Evolutionary conservation across 1,140 invertebrate genomes (phyloP).

Genomic region (Gonioctena quinquepunctata): DNA sequence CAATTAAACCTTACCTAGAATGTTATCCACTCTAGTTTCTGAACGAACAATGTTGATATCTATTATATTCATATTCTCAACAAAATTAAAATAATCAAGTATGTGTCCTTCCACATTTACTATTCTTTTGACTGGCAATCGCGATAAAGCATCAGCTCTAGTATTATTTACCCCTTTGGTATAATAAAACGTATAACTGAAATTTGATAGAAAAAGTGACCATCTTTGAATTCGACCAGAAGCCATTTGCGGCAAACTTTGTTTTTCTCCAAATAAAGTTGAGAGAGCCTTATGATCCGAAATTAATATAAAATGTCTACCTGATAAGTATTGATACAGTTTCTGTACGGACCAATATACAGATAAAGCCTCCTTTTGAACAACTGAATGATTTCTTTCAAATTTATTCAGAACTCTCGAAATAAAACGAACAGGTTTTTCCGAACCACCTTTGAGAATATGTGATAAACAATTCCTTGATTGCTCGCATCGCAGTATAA

Average conservation of each 20-base stretch:
- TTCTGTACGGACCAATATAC: not conserved
- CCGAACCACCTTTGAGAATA: too few species aligned
- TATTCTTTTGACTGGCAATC: not conserved
- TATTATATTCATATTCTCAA: not conserved
- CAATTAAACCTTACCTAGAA: not conserved
- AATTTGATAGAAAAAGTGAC: not conserved
- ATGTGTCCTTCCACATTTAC: not conserved
- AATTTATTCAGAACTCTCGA: too few species aligned
- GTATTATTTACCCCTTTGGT: not conserved
- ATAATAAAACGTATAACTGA: not conserved
- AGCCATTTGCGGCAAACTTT: not conserved
- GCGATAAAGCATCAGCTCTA: not conserved
- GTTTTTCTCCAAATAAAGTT: not conserved
- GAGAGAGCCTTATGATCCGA: not conserved
- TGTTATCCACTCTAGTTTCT: not conserved
- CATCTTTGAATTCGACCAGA: not conserved
- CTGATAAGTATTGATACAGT: not conserved
- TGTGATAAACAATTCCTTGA: too few species aligned
- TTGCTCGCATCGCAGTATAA: too few species aligned
- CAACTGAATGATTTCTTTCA: not conserved
- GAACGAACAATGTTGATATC: not conserved
- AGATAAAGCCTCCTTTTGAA: not conserved
- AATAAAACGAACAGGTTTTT: too few species aligned
- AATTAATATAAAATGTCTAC: not conserved
- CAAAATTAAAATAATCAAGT: not conserved